Evolutionary conservation across 2,797 vertebrate genomes (phyloP).

Genomic region (Parambassis ranga): DNA sequence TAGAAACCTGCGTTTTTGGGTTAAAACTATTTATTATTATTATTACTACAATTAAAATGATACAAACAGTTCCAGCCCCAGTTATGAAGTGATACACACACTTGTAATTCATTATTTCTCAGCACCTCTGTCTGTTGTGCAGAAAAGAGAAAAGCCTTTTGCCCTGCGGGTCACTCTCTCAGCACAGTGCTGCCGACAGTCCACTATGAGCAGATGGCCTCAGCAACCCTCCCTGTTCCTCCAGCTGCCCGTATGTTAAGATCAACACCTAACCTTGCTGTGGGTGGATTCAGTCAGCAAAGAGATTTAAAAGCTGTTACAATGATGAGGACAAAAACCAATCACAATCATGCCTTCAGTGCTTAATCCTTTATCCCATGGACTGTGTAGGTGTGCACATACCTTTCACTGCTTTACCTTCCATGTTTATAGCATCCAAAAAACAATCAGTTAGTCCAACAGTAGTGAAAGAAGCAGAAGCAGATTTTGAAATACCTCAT

Average conservation of each 20-base stretch:
- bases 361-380: slow-evolving; percentile 40
- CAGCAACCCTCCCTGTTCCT: slow-evolving; percentile 45
- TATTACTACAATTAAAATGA: too few relatives aligned
- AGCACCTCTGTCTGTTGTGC: too few relatives aligned
- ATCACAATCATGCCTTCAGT: slow-evolving; percentile 33
- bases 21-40: too few relatives aligned
- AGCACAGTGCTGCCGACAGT: too few relatives aligned
- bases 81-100: too few relatives aligned
- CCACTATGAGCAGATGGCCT: slow-evolving; percentile 65
- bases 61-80: too few relatives aligned
- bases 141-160: too few relatives aligned
- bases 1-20: too few relatives aligned
- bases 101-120: too few relatives aligned
- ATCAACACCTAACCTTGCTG: slow-evolving; percentile 23
- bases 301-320: neutral
- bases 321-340: slow-evolving; percentile 11
- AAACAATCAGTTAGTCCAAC: slow-evolving; percentile 24
- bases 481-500: slow-evolving; percentile 34
- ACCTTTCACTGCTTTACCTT: slow-evolving; percentile 6
- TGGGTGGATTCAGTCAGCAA: slow-evolving; percentile 2
- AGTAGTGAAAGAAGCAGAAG: slow-evolving; percentile 8
- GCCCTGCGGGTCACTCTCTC: too few relatives aligned
- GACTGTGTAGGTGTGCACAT: slow-evolving; percentile 1
- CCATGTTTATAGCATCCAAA: slow-evolving; percentile 3
- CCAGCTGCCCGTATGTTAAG: slow-evolving; percentile 48